Conservation (phyloP, 1,140 invertebrate species). For the Nasonia longicornis region DNA sequence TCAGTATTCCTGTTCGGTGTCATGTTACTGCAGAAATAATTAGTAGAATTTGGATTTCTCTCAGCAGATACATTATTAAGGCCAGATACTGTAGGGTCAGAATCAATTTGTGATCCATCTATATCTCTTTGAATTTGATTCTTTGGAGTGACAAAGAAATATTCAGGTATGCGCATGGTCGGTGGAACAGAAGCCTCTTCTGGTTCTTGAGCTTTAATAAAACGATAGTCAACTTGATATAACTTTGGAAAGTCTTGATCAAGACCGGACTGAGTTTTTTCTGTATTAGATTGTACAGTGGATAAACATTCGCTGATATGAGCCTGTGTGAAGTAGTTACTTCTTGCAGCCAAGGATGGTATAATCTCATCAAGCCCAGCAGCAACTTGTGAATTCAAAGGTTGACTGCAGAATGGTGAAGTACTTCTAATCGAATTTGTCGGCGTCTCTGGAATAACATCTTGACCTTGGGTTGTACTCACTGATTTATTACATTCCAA, state of each 20-base stretch:
- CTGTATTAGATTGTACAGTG: not conserved
- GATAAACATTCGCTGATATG: not conserved
- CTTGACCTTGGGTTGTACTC: not conserved
- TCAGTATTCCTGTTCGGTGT: not conserved
- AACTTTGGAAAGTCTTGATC: not conserved
- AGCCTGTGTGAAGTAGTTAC: not conserved
- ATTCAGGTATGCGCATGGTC: too few species aligned
- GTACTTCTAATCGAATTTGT: not conserved
- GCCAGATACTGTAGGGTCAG: not conserved
- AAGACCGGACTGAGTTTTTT: not conserved
- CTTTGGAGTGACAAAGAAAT: too few species aligned
- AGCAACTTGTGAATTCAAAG: not conserved
- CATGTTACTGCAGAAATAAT: not conserved
- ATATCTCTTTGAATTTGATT: not conserved
- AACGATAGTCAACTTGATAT: not conserved
- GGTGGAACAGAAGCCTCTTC: too few species aligned
- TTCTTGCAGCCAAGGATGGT: conserved; percentile 7
- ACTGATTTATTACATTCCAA: not conserved
- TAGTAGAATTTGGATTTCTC: not conserved
- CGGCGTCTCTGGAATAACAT: not conserved
- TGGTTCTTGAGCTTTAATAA: not conserved
- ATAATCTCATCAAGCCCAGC: not conserved
- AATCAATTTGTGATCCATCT: not conserved
- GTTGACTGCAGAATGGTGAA: conserved; percentile 16
- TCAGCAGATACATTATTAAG: not conserved